These are phyloP conservation scores for Phaonia tiefii DNA, from an alignment of 2,888 invertebrate genomes.

Conservation along the genomic window DNA sequence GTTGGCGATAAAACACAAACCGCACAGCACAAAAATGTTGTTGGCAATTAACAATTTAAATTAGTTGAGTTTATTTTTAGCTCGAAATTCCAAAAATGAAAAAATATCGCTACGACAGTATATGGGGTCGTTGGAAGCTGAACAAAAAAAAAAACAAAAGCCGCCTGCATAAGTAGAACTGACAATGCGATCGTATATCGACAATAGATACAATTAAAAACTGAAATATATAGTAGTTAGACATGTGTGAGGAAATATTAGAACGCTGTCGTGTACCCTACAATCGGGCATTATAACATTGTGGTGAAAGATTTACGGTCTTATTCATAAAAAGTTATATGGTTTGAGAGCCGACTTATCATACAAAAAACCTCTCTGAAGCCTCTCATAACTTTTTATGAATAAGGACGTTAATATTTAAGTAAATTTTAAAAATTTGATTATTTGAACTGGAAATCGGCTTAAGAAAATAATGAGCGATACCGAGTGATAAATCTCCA, in stretches of 20 bases:
- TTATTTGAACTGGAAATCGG: too few species aligned
- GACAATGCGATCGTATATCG: constrained; percentile 50
- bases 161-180: constrained; percentile 23
- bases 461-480: too few species aligned
- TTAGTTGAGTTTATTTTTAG: constrained; percentile 67
- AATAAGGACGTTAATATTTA: too few species aligned
- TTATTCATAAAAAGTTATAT: too few species aligned
- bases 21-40: constrained; percentile 51
- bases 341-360: too few species aligned
- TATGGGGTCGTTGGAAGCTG: neutral
- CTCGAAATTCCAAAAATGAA: constrained; percentile 56
- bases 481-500: too few species aligned
- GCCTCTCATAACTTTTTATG: too few species aligned
- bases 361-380: too few species aligned
- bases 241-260: neutral
- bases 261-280: neutral
- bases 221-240: neutral
- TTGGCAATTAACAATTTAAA: constrained; percentile 66
- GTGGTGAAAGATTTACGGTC: too few species aligned
- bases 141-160: neutral
- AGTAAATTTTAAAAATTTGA: too few species aligned
- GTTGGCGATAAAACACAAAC: constrained; percentile 57
- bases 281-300: neutral
- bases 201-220: constrained; percentile 52
- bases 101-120: constrained; percentile 18